Percentiles rank a stretch among this genome's conserved stretches.
Evolutionary conservation across 2,888 invertebrate species (phyloP).

Genomic region (Copidosoma aretas): DNA sequence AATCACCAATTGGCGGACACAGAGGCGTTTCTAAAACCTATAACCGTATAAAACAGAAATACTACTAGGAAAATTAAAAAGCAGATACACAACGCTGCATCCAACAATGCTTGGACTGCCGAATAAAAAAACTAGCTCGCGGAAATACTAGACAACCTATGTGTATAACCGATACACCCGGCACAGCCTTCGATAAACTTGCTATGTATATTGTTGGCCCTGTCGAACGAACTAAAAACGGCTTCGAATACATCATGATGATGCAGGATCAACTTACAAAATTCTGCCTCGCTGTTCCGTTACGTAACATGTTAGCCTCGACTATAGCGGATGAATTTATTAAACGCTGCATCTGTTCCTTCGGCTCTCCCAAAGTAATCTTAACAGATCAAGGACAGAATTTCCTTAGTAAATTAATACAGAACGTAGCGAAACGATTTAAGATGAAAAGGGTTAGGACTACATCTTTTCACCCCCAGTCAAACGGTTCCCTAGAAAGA

Average conservation of each 20-base stretch:
- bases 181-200: slow-evolving; percentile 36
- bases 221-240: slow-evolving; percentile 25
- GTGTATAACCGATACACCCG: slow-evolving; percentile 35
- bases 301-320: not conserved
- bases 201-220: slow-evolving; percentile 45
- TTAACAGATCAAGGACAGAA: not conserved
- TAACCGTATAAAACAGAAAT: not conserved
- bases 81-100: slow-evolving; percentile 25
- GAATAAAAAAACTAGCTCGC: slow-evolving; percentile 37
- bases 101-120: slow-evolving; percentile 37
- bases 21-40: too few species aligned
- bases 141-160: slow-evolving; percentile 36
- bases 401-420: too few species aligned
- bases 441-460: slow-evolving; percentile 10
- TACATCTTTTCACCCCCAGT: slow-evolving; percentile 24
- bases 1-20: too few species aligned
- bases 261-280: not conserved
- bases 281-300: not conserved
- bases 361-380: not conserved
- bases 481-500: slow-evolving; percentile 33
- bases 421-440: too few species aligned
- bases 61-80: not conserved
- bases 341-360: not conserved
- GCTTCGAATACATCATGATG: not conserved
- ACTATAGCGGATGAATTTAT: slow-evolving; percentile 1